Evolutionary conservation across 2,113 vertebrate genomes (phyloP).

Genomic region (Microcebus ravelobensis): DNA sequence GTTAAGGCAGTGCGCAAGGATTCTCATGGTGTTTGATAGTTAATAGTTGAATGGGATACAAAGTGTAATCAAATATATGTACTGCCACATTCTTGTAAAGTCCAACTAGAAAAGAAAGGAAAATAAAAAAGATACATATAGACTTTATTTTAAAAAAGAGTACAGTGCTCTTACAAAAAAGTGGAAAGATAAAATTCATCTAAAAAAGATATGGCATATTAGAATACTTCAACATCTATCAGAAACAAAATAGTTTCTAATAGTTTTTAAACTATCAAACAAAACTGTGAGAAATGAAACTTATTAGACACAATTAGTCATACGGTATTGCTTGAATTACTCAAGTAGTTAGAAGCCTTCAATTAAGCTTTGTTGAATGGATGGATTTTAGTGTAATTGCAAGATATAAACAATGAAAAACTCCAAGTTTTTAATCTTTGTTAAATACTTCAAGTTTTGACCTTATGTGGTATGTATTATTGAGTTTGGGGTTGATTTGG

Average conservation of each 20-base stretch:
- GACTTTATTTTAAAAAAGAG: background rate
- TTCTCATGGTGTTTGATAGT: background rate
- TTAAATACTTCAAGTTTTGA: background rate
- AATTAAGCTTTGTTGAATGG: background rate
- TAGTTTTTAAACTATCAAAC: background rate
- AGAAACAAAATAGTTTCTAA: background rate
- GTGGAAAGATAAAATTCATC: background rate
- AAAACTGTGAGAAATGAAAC: background rate
- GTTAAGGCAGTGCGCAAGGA: background rate
- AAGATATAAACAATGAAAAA: slow-evolving; percentile 20
- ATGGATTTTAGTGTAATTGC: background rate
- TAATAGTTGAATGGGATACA: background rate
- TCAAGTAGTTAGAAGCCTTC: background rate
- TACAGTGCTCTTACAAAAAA: background rate
- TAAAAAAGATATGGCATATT: background rate
- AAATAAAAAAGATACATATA: background rate
- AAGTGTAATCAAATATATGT: background rate
- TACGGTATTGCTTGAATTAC: background rate
- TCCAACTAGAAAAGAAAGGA: background rate
- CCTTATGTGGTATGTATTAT: background rate
- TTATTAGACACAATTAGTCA: background rate
- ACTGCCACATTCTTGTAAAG: background rate
- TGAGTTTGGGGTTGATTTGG: background rate
- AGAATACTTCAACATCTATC: background rate
- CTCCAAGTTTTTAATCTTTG: background rate